These are phyloP conservation scores for Molossus molossus DNA, from an alignment of 2,797 vertebrate species.

Conservation along the genomic window DNA sequence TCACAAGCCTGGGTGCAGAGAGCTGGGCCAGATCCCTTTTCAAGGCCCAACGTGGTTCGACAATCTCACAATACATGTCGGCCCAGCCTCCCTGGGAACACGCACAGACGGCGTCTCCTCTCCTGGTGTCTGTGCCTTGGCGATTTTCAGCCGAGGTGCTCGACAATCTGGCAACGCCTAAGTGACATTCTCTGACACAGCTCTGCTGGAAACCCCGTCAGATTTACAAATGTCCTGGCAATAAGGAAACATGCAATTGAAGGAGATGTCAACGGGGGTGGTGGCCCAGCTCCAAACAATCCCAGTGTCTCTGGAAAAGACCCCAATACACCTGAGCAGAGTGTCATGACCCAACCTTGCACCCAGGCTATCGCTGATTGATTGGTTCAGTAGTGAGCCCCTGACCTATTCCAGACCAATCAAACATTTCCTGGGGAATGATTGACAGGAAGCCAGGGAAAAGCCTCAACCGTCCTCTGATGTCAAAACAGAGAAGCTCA, in stretches of 20 bases:
- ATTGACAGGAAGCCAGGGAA: background rate
- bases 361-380: background rate
- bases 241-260: background rate
- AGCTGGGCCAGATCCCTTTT: conserved; percentile 40
- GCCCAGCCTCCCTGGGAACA: conserved; percentile 65
- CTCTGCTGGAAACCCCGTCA: conserved; percentile 58
- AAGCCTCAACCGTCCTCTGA: background rate
- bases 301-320: background rate
- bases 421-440: background rate
- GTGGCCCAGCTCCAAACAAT: background rate
- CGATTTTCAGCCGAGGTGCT: conserved; percentile 84
- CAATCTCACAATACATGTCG: conserved; percentile 60
- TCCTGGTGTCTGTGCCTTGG: conserved; percentile 69
- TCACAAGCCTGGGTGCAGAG: conserved; percentile 47
- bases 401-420: background rate
- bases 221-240: conserved; percentile 76
- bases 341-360: background rate
- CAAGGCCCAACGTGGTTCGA: background rate
- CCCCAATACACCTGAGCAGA: background rate
- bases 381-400: background rate
- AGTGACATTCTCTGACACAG: conserved; percentile 83
- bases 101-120: conserved; percentile 67
- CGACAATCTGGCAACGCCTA: conserved; percentile 86
- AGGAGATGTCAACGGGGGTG: background rate
- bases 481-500: background rate